Evolutionary conservation across 2,888 invertebrate species (phyloP), one percentile per base, ranked within the genome.

Genomic region (Cheilosia pagana): DNA sequence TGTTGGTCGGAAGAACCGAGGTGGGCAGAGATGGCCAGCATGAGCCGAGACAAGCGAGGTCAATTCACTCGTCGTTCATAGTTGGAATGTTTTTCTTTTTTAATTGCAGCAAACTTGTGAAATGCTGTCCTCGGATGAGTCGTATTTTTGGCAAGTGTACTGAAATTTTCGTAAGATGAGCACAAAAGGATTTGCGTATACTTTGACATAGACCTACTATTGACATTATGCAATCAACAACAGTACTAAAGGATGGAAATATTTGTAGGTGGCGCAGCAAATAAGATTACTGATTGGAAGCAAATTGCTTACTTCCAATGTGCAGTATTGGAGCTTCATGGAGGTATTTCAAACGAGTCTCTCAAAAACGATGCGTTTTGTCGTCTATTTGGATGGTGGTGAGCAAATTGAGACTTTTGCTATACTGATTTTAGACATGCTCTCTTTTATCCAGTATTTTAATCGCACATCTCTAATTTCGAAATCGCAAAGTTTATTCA

Each of bases 1-100:
- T 70, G 62, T 59, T 41, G 53, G 68, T 68, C 2, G 48, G 31
- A 21, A 28, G 39, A 19, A 21, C 48, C 12, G 48, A 21, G 50
- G 50, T 50, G 19, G 14, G 10, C 39, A 25, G 53, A 8, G 62
- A 39, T 35, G 45, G 23, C 14, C 45, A 21, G 31, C 28, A n/a
- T 3, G 8, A 59, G 41, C 16, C 16, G 21, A 55, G 35, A 57
- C 63, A 72, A 60, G 53, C 41, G 50, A 72, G 71, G 72, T 78
- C 72, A 78, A 78, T 65, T 78, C 72, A 65, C 57, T 78, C 43
- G 55, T n/a, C 25, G 52, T 35, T 28, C n/a, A 25, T 41, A 52
- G 41, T 35, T 19, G 43, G 16, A 23, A 52, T 67, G 5, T 60
- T 41, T 59, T 31, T 39, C 10, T 35, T 35, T 35, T 35, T 31